Evolutionary conservation across 2,113 vertebrate genomes (phyloP).

Genomic region (Rhineura floridana): DNA sequence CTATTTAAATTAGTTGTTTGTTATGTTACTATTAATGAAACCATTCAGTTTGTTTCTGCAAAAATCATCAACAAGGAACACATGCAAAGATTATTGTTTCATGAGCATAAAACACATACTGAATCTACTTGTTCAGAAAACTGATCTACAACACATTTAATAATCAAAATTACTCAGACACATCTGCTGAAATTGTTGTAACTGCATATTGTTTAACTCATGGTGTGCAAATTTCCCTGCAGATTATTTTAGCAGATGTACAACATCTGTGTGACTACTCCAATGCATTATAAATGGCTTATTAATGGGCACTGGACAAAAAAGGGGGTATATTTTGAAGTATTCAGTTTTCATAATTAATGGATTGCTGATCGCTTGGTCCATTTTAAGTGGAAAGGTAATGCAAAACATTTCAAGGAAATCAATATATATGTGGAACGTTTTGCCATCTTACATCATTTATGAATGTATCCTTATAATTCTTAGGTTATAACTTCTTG

Average conservation of each 20-base stretch:
- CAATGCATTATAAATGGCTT: slow-evolving; percentile 30
- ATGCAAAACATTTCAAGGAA: not conserved
- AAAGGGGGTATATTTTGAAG: not conserved
- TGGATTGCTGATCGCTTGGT: not conserved
- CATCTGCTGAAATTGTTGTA: not conserved
- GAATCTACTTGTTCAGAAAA: not conserved
- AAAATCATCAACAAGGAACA: not conserved
- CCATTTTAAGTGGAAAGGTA: slow-evolving; percentile 14
- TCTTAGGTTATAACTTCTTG: not conserved
- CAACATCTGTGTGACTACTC: not conserved
- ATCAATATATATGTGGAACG: not conserved
- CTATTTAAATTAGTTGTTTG: not conserved
- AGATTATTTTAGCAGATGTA: not conserved
- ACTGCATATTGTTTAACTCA: not conserved
- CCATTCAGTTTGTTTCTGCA: not conserved
- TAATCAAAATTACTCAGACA: not conserved
- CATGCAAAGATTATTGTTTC: not conserved
- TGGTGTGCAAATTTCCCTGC: slow-evolving; percentile 8
- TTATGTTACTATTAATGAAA: not conserved
- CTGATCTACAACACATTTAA: slow-evolving; percentile 33
- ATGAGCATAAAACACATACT: not conserved
- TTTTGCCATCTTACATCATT: not conserved
- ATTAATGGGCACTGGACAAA: slow-evolving; percentile 14
- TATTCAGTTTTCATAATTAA: slow-evolving; percentile 16
- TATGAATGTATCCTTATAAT: not conserved